These are phyloP conservation scores for Xanthia icteritia DNA, from an alignment of 2,888 invertebrate species.

Conservation along the genomic window DNA sequence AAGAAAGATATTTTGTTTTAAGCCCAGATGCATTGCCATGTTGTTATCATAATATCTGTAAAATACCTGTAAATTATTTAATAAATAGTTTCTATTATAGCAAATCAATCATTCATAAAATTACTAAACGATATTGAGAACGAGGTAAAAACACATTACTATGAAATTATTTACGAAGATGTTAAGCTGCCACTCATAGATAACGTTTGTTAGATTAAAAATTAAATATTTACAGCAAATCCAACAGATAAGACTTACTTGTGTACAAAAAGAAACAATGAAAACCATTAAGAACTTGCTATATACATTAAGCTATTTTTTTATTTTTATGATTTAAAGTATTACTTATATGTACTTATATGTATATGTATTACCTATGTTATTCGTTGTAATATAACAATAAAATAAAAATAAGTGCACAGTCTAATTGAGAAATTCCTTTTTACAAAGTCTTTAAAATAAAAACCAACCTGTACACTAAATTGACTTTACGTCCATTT, in stretches of 20 bases:
- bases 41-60: too few relatives aligned
- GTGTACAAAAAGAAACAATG: background rate
- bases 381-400: too few relatives aligned
- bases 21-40: background rate
- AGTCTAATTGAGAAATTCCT: too few relatives aligned
- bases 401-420: too few relatives aligned
- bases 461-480: background rate
- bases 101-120: background rate
- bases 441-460: background rate
- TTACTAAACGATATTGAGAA: background rate
- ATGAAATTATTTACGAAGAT: background rate
- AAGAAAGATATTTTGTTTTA: background rate
- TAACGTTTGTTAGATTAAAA: background rate
- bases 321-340: too few relatives aligned
- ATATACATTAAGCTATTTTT: background rate
- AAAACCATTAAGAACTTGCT: background rate
- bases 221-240: constrained; percentile 32
- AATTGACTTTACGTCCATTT: background rate
- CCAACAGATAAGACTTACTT: background rate
- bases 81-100: too few relatives aligned
- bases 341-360: too few relatives aligned
- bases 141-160: background rate
- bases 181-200: background rate
- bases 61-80: too few relatives aligned
- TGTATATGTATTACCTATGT: too few relatives aligned